phyloP scores from a whole-genome alignment of 2,797 vertebrate species.

The Sebastes itinus region DNA sequence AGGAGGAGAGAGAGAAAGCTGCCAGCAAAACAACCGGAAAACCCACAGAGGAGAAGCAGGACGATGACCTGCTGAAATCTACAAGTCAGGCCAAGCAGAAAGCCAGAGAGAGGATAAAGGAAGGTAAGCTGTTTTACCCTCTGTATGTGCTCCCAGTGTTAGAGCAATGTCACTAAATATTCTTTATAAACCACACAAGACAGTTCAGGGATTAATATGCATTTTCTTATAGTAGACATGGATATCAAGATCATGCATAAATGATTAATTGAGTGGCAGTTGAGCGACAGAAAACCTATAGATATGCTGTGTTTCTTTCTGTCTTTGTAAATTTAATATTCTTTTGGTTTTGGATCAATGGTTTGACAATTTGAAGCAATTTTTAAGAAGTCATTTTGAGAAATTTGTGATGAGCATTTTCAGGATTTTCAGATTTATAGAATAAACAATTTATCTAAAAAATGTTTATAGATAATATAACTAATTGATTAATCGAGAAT shows the following conservation, averaged over 20 bases:
- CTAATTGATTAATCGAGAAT: no score
- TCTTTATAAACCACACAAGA: neutral
- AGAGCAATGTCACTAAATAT: neutral
- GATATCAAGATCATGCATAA: no score
- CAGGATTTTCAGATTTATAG: neutral
- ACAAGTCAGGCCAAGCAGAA: constrained; percentile 84
- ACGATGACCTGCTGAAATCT: constrained; percentile 79
- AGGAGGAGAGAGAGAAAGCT: constrained; percentile 83
- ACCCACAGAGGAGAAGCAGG: constrained; percentile 85
- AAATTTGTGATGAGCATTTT: neutral
- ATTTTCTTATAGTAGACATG: neutral
- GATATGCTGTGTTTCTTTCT: neutral
- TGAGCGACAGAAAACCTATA: neutral
- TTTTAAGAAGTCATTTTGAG: neutral
- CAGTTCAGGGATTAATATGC: neutral
- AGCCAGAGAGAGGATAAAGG: constrained; percentile 86
- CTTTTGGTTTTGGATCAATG: neutral
- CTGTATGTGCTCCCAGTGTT: neutral
- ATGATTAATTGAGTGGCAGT: neutral
- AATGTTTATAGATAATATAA: no score
- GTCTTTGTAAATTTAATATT: neutral
- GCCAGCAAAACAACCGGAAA: constrained; percentile 78
- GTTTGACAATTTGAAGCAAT: neutral
- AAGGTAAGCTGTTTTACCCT: constrained; percentile 81
- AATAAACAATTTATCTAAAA: neutral